Percentiles rank a stretch among this genome's conserved stretches.
Evolutionary conservation across 2,113 vertebrate species (phyloP).

Genomic region (Oreotragus oreotragus): DNA sequence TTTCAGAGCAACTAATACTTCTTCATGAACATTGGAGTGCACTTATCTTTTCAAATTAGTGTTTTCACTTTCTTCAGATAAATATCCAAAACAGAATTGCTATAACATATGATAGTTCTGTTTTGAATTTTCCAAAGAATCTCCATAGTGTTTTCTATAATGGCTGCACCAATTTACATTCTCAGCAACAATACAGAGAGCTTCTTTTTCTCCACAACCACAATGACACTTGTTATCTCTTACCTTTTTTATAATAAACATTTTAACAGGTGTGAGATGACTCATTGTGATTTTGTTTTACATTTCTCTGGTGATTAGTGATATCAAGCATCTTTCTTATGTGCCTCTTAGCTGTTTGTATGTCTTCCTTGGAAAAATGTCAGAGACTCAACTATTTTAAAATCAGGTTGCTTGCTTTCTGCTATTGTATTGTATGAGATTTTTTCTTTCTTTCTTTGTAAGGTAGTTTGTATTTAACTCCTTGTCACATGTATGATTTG

Average conservation of each 20-base stretch:
- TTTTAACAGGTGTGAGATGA: neutral
- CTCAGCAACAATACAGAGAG: neutral
- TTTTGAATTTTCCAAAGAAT: neutral
- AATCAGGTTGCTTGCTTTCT: neutral
- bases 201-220: neutral
- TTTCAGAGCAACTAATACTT: neutral
- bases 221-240: neutral
- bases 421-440: neutral
- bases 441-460: neutral
- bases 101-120: neutral
- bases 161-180: neutral
- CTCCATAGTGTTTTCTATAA: neutral
- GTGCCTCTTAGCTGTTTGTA: neutral
- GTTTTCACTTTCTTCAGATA: neutral
- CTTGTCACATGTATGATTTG: neutral
- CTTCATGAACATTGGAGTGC: neutral
- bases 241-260: neutral
- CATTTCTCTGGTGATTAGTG: neutral
- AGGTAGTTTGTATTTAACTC: neutral
- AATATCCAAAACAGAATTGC: neutral
- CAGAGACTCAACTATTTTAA: neutral
- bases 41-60: neutral
- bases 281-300: neutral
- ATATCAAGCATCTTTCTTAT: neutral
- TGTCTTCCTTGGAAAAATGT: neutral